These are phyloP conservation scores for Erebia palarica DNA, from an alignment of 2,888 invertebrate genomes.

Conservation along the genomic window DNA sequence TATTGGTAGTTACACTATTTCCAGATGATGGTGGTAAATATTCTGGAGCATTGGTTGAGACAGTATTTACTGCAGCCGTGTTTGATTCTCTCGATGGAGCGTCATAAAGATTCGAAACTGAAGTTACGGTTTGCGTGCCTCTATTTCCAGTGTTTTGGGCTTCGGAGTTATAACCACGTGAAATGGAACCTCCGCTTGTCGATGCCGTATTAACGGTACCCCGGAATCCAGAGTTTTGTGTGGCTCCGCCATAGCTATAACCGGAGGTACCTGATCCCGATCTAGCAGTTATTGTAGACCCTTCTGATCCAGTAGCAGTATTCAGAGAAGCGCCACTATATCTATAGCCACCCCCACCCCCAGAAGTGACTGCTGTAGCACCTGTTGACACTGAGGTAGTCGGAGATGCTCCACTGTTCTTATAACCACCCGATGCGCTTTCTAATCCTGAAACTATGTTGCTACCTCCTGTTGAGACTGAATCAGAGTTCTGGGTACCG, in stretches of 20 bases:
- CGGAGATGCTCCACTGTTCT: slow-evolving; percentile 42
- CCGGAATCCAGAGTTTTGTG: slow-evolving; percentile 11
- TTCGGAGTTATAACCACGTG: slow-evolving; percentile 46
- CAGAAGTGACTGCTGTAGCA: slow-evolving; percentile 5
- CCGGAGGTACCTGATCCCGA: slow-evolving; percentile 23
- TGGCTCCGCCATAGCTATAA: slow-evolving; percentile 27
- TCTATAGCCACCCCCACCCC: slow-evolving; percentile 23
- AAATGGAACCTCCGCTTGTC: slow-evolving; percentile 35
- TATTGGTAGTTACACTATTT: slow-evolving; percentile 40
- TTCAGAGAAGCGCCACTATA: slow-evolving; percentile 20
- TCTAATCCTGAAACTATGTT: not conserved
- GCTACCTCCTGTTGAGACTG: slow-evolving; percentile 3
- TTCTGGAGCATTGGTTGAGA: slow-evolving; percentile 65
- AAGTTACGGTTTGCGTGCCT: slow-evolving; percentile 33
- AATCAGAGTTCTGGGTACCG: slow-evolving; percentile 5
- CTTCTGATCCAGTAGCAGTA: slow-evolving; percentile 5
- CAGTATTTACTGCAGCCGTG: slow-evolving; percentile 37
- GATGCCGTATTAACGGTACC: slow-evolving; percentile 31
- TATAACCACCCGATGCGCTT: slow-evolving; percentile 44
- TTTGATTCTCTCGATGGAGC: slow-evolving; percentile 26
- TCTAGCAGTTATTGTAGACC: slow-evolving; percentile 1
- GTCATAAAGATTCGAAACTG: slow-evolving; percentile 46
- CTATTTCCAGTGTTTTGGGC: slow-evolving; percentile 38
- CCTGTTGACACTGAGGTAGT: not conserved
- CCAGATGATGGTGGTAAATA: slow-evolving; percentile 61